These are phyloP conservation scores for Noctua pronuba DNA, from an alignment of 2,888 invertebrate species.

Conservation along the genomic window DNA sequence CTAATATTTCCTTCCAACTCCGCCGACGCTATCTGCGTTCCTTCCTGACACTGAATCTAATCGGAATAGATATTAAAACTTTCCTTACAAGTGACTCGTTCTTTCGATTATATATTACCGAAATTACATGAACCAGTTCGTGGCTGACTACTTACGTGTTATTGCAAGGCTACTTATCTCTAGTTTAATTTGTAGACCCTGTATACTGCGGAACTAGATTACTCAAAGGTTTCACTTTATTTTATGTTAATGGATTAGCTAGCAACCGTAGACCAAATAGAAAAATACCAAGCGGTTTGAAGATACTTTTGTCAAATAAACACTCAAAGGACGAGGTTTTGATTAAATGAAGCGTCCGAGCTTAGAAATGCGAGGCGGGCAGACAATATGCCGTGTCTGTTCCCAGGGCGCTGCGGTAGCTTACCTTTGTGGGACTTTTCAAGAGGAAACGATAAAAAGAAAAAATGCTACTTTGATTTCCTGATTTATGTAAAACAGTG, in stretches of 20 bases:
- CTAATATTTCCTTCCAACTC: constrained; percentile 90
- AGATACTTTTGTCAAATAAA: constrained; percentile 80
- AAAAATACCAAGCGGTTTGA: constrained; percentile 60
- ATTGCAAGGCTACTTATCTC: constrained; percentile 4
- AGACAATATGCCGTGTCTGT: constrained; percentile 76
- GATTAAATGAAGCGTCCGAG: constrained; percentile 82
- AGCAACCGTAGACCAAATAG: constrained; percentile 47
- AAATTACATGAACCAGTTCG: constrained; percentile 71
- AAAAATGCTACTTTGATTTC: constrained; percentile 77
- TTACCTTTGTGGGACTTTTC: constrained; percentile 75
- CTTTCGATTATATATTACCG: constrained; percentile 75
- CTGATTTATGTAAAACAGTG: constrained; percentile 76
- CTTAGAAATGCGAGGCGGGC: constrained; percentile 74
- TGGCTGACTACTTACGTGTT: constrained; percentile 33
- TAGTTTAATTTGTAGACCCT: constrained; percentile 15
- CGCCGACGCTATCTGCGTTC: constrained; percentile 88
- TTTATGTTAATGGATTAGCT: constrained; percentile 63
- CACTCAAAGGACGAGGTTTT: constrained; percentile 77
- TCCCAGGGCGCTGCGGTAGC: constrained; percentile 67
- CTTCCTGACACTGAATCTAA: constrained; percentile 90
- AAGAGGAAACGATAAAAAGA: constrained; percentile 75
- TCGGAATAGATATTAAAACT: constrained; percentile 91
- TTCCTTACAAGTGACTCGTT: constrained; percentile 84
- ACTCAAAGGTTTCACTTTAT: constrained; percentile 38
- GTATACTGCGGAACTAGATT: neutral